Evolutionary conservation across 2,797 vertebrate genomes (phyloP).

Genomic region (Geotrypetes seraphini): DNA sequence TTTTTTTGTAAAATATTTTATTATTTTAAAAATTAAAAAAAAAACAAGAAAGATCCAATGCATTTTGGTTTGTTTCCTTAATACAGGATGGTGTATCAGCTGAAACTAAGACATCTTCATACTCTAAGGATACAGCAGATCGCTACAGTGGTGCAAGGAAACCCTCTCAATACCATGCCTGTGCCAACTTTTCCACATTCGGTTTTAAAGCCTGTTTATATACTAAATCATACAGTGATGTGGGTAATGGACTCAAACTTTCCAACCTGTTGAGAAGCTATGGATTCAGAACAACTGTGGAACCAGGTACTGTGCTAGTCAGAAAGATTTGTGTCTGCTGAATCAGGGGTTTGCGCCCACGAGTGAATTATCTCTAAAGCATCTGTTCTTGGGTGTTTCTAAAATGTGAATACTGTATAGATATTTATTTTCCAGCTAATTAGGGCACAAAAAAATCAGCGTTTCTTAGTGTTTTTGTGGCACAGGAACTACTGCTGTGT

Average conservation of each 20-base stretch:
- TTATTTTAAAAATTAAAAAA: too few relatives aligned
- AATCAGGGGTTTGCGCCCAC: too few relatives aligned
- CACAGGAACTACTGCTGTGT: too few relatives aligned
- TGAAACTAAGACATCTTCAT: slow-evolving; percentile 26
- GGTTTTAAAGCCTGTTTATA: slow-evolving; percentile 52
- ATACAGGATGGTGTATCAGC: slow-evolving; percentile 12
- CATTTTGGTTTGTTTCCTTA: background rate
- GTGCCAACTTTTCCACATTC: slow-evolving; percentile 29
- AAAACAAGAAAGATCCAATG: too few relatives aligned
- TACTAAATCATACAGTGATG: slow-evolving; percentile 43
- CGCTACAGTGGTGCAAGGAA: background rate
- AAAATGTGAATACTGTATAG: too few relatives aligned
- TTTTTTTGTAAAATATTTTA: too few relatives aligned
- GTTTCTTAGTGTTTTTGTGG: too few relatives aligned
- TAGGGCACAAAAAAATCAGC: too few relatives aligned
- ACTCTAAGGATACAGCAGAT: slow-evolving; percentile 17
- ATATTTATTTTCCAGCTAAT: too few relatives aligned
- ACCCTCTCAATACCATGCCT: slow-evolving; percentile 16
- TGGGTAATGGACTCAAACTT: slow-evolving; percentile 22
- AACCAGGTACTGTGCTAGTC: slow-evolving; percentile 42
- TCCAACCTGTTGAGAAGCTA: slow-evolving; percentile 51
- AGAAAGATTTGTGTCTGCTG: background rate
- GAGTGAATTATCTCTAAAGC: too few relatives aligned
- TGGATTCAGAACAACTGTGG: slow-evolving; percentile 25
- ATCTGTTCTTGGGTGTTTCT: too few relatives aligned